Evolutionary conservation across 1,140 invertebrate genomes (phyloP).

Genomic region (Rhynchophorus ferrugineus): DNA sequence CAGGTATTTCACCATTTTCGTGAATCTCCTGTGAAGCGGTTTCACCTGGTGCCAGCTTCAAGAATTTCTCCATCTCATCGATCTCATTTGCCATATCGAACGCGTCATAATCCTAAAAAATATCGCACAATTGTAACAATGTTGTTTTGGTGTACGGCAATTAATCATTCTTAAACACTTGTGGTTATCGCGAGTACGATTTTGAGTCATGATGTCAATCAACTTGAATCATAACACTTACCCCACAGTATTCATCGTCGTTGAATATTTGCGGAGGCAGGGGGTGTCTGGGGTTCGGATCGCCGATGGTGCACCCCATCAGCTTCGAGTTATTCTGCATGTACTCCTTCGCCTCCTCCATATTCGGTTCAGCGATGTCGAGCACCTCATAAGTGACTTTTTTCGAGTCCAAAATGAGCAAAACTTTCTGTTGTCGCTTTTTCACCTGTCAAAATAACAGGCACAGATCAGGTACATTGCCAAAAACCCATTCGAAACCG

Average conservation of each 20-base stretch:
- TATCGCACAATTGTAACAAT: too few relatives aligned
- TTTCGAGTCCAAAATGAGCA: slow-evolving; percentile 87
- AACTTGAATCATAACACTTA: too few relatives aligned
- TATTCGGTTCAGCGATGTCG: slow-evolving; percentile 87
- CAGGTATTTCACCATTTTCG: slow-evolving; percentile 26
- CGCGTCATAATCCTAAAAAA: slow-evolving; percentile 77
- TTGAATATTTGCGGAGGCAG: slow-evolving; percentile 92
- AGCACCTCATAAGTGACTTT: slow-evolving; percentile 79
- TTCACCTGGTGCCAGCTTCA: slow-evolving; percentile 52
- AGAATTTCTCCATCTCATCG: slow-evolving; percentile 79
- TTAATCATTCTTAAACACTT: too few relatives aligned
- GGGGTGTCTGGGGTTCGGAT: slow-evolving; percentile 46
- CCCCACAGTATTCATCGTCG: slow-evolving; percentile 86
- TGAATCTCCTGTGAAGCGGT: slow-evolving; percentile 7
- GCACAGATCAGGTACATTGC: slow-evolving; percentile 11
- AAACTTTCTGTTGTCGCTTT: slow-evolving; percentile 84
- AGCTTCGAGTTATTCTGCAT: slow-evolving; percentile 85
- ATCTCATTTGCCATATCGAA: slow-evolving; percentile 89
- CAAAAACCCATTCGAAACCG: slow-evolving; percentile 2
- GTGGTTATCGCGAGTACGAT: too few relatives aligned
- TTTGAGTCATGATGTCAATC: too few relatives aligned
- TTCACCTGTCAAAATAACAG: slow-evolving; percentile 64
- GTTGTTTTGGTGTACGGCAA: too few relatives aligned
- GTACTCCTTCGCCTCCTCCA: slow-evolving; percentile 81
- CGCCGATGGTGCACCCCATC: slow-evolving; percentile 60